A percentile compares a stretch with the other conserved stretches of the same genome.
Evolutionary conservation across 2,113 vertebrate genomes (phyloP).

Genomic region (Pterocles burchelli): DNA sequence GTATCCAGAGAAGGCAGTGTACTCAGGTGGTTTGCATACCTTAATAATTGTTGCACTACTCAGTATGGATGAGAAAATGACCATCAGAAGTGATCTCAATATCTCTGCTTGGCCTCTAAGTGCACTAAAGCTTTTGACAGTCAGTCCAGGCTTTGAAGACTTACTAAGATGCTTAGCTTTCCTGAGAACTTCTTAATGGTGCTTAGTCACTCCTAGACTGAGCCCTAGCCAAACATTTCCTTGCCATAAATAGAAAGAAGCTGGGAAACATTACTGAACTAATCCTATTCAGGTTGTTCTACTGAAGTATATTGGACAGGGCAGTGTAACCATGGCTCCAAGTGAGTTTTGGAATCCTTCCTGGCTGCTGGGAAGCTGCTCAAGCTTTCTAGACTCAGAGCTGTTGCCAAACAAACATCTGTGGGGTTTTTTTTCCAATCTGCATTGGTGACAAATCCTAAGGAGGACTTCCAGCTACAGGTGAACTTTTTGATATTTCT

Average conservation of each 20-base stretch:
- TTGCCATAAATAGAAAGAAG: conserved; percentile 41
- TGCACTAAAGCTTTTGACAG: neutral
- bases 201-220: conserved; percentile 41
- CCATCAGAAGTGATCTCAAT: neutral
- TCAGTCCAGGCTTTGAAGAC: conserved; percentile 30
- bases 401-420: neutral
- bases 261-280: conserved; percentile 14
- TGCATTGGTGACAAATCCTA: neutral
- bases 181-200: conserved; percentile 26
- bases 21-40: neutral
- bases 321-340: neutral
- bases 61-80: neutral
- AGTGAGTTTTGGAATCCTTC: conserved; percentile 37
- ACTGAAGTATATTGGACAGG: neutral
- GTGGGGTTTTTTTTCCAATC: neutral
- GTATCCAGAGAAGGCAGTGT: neutral
- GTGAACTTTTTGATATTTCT: neutral
- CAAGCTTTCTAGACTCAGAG: conserved; percentile 10
- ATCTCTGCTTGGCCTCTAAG: neutral
- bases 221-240: conserved; percentile 29
- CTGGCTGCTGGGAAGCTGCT: conserved; percentile 29
- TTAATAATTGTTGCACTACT: neutral
- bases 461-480: neutral
- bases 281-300: conserved; percentile 33
- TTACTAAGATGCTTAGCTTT: neutral